Percentiles rank a stretch among this genome's conserved stretches.
Conservation (phyloP, 64 coral and sea anemone genomes). For the Dendronephthya gigantea region DNA sequence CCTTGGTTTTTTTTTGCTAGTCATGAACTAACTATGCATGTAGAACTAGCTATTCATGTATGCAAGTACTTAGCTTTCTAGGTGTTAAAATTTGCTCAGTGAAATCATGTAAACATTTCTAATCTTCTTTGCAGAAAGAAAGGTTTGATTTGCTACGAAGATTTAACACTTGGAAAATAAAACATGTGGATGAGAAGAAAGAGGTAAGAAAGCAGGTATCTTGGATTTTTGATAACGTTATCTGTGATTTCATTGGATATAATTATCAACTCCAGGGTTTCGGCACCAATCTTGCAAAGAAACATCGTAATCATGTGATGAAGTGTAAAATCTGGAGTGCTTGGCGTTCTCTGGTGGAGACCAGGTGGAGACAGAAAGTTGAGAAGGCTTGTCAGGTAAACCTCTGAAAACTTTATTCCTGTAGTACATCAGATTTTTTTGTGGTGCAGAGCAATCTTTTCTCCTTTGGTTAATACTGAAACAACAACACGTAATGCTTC, state of each 20-base stretch:
- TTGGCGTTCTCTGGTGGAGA: slow-evolving; percentile 77
- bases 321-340: slow-evolving; percentile 61
- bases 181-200: slow-evolving; percentile 69
- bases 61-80: too few relatives aligned
- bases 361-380: slow-evolving; percentile 86
- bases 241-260: neutral
- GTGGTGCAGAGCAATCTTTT: neutral
- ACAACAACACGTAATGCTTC: neutral
- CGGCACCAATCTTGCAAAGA: slow-evolving; percentile 61
- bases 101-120: neutral
- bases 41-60: too few relatives aligned
- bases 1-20: too few relatives aligned
- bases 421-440: too few relatives aligned
- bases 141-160: slow-evolving; percentile 70
- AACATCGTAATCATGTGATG: slow-evolving; percentile 57
- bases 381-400: slow-evolving; percentile 96
- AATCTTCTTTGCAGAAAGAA: slow-evolving; percentile 46
- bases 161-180: slow-evolving; percentile 71
- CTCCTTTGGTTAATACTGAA: neutral
- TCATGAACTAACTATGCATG: too few relatives aligned
- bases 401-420: too few relatives aligned
- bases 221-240: too few relatives aligned
- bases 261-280: slow-evolving; percentile 62
- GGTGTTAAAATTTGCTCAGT: neutral
- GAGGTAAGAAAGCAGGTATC: slow-evolving; percentile 65